Evolutionary conservation across 2,888 invertebrate species (phyloP).

Genomic region (Erebia aethiops): DNA sequence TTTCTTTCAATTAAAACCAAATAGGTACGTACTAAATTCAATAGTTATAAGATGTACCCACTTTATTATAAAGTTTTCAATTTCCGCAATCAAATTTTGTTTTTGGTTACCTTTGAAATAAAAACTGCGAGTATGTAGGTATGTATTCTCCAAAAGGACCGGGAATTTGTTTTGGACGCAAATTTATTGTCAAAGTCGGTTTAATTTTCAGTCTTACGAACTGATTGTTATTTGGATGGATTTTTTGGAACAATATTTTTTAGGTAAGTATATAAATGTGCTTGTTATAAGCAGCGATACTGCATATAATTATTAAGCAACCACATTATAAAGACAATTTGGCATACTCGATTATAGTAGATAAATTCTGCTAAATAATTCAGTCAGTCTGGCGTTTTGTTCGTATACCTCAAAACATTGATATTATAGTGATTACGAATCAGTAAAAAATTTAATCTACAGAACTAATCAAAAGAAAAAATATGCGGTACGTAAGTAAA

Average conservation of each 20-base stretch:
- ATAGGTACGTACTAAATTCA: too few relatives aligned
- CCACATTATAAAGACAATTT: neutral
- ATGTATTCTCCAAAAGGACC: conserved; percentile 9
- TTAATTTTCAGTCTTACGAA: conserved; percentile 63
- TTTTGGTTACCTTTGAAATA: neutral
- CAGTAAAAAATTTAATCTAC: too few relatives aligned
- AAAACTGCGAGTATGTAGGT: neutral
- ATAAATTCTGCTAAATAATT: conserved; percentile 26
- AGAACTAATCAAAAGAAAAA: too few relatives aligned
- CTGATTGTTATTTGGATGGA: conserved; percentile 60
- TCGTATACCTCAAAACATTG: neutral
- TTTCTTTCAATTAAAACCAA: too few relatives aligned
- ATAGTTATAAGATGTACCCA: too few relatives aligned
- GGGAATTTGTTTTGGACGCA: conserved; percentile 55
- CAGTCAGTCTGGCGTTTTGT: conserved; percentile 30
- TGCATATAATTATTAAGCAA: neutral
- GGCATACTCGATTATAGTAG: conserved; percentile 18
- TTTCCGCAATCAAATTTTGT: neutral
- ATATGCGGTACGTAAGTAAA: too few relatives aligned
- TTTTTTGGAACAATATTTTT: conserved; percentile 37
- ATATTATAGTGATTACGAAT: too few relatives aligned
- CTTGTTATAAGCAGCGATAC: neutral
- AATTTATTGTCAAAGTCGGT: conserved; percentile 66
- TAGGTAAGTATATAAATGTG: neutral
- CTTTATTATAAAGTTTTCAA: too few relatives aligned